These are phyloP conservation scores for Ptilorrhoa leucosticta DNA, from an alignment of 2,113 vertebrate species.

Conservation along the genomic window DNA sequence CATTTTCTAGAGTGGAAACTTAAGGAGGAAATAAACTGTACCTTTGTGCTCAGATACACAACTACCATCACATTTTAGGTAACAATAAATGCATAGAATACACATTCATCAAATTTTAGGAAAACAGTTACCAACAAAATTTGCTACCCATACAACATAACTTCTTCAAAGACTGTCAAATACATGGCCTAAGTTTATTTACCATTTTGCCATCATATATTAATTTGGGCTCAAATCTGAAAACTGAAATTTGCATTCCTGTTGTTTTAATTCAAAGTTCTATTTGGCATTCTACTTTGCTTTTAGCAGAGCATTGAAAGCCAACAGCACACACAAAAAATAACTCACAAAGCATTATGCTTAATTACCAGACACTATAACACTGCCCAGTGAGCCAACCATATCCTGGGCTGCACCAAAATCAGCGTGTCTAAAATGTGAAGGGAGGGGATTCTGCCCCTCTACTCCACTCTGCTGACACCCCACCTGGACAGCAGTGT, in stretches of 20 bases:
- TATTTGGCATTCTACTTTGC: background rate
- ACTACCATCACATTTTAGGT: background rate
- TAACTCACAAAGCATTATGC: background rate
- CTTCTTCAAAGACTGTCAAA: background rate
- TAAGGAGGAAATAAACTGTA: background rate
- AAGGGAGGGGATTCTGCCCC: background rate
- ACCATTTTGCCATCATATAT: background rate
- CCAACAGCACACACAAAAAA: background rate
- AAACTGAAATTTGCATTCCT: background rate
- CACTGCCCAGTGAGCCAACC: background rate
- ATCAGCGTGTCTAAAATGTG: accelerated
- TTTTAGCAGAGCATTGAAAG: background rate
- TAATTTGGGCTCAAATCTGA: background rate
- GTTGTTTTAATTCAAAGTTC: background rate
- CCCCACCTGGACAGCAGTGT: background rate
- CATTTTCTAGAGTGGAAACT: background rate
- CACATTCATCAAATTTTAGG: background rate
- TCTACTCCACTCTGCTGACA: background rate
- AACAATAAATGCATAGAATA: background rate
- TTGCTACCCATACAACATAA: background rate
- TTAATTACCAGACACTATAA: background rate
- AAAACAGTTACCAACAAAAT: background rate
- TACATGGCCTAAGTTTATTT: background rate
- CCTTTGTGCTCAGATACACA: background rate
- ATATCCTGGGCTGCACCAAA: background rate